Evolutionary conservation across 2,797 vertebrate species (phyloP).

Genomic region (Syngnathus acus): DNA sequence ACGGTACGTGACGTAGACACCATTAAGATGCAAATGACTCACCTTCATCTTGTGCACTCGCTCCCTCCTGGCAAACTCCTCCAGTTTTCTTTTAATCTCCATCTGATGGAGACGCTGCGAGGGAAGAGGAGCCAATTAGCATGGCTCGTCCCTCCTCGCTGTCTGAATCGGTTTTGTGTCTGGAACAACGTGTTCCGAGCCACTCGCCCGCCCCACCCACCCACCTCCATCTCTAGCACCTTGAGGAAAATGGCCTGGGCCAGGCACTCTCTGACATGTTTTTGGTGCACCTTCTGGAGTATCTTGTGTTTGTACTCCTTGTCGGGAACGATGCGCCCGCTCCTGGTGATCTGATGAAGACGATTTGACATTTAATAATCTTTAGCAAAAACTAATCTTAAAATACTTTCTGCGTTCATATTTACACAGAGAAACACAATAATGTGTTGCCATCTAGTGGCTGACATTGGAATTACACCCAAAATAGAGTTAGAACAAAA

Average conservation of each 20-base stretch:
- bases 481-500: too few relatives aligned
- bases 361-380: too few relatives aligned
- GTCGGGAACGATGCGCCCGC: slow-evolving; percentile 86
- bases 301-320: slow-evolving; percentile 81
- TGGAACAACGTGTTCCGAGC: neutral
- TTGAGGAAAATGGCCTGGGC: slow-evolving; percentile 84
- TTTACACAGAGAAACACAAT: too few relatives aligned
- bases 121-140: slow-evolving; percentile 20
- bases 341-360: slow-evolving; percentile 79
- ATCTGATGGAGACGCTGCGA: slow-evolving; percentile 76
- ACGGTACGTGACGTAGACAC: neutral
- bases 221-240: slow-evolving; percentile 88
- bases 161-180: slow-evolving; percentile 7
- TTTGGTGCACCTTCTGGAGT: slow-evolving; percentile 77
- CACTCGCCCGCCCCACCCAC: slow-evolving; percentile 21
- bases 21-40: slow-evolving; percentile 35
- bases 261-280: slow-evolving; percentile 75
- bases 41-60: slow-evolving; percentile 78
- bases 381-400: too few relatives aligned
- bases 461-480: too few relatives aligned
- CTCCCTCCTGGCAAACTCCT: slow-evolving; percentile 71
- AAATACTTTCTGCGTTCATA: too few relatives aligned
- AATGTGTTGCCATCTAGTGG: too few relatives aligned
- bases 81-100: slow-evolving; percentile 77
- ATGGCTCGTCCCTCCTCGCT: slow-evolving; percentile 9